Evolutionary conservation across 2,113 vertebrate genomes (phyloP), one percentile per base, ranked within the genome.

Genomic region (Carollia perspicillata): DNA sequence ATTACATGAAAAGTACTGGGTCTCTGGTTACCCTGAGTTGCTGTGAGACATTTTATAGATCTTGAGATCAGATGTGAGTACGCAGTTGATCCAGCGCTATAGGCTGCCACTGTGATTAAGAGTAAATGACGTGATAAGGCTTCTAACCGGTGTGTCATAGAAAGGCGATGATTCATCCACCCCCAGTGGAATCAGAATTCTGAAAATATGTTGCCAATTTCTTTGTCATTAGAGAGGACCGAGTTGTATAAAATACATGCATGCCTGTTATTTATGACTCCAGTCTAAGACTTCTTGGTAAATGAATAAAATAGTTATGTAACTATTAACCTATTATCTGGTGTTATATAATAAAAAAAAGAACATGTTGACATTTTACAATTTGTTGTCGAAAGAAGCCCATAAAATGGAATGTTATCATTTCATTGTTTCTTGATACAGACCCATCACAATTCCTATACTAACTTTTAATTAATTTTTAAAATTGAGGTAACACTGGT

Each of bases 1-100:
- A 79, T 53, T 68, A 49, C 75, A 74, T 40, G 72, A 93, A 94
- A 91, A 55, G 60, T 13, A 16, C 17, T 30, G 20, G 55, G 14
- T 87, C 68, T 93, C 55, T 84, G 78, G 78, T 49, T 53, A 75
- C 42, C 68, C 5, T 17, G 26, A 77, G 53, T 51, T 79, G 88
- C 94, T 95, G 83, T n/a, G n/a, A n/a, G n/a, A 75, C 53, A 26
- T 93, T 90, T 60, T 79, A 55, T 33, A 84, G 88, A 83, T 58
- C 47, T 17, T 79, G 79, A 65, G 63, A 71, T 84, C 88, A 92
- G 90, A 75, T 69, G 4, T 74, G 78, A 77, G 22, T 51, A 35
- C 42, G 49, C 79, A 60, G 2, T 44, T 13, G 47, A 49, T 35
- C 55, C 74, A n/a, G 35, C 0, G 0, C 44, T 63, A 4, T n/a